Evolutionary conservation across 2,113 vertebrate genomes (phyloP).

Genomic region (Zootoca vivipara): DNA sequence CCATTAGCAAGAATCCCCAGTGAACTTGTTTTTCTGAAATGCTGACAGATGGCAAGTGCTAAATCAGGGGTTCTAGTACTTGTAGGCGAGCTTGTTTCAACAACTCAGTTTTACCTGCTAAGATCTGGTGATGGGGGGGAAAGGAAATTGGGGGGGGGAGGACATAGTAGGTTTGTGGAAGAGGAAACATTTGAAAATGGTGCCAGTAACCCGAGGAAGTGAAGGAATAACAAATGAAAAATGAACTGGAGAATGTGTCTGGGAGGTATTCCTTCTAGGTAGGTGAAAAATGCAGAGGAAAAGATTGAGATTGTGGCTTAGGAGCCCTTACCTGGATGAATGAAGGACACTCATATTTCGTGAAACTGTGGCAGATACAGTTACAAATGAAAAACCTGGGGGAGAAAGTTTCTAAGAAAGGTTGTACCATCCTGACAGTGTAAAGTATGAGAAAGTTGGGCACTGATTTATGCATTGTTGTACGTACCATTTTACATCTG

Average conservation of each 20-base stretch:
- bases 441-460: background rate
- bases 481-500: background rate
- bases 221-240: background rate
- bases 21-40: conserved; percentile 10
- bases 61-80: background rate
- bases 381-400: background rate
- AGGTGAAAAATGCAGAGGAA: background rate
- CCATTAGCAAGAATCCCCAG: background rate
- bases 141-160: too few species aligned
- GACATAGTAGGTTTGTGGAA: background rate
- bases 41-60: background rate
- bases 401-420: background rate
- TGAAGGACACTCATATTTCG: background rate
- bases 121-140: background rate
- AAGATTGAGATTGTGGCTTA: background rate
- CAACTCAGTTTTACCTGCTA: conserved; percentile 11
- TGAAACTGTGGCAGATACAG: background rate
- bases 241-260: background rate
- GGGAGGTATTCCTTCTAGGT: background rate
- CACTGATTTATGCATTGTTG: background rate
- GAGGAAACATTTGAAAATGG: background rate
- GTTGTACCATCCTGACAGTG: background rate
- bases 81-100: background rate
- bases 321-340: background rate
- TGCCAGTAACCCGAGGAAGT: background rate